Conservation (phyloP, 2,888 invertebrate species). For the Tiphia femorata region DNA sequence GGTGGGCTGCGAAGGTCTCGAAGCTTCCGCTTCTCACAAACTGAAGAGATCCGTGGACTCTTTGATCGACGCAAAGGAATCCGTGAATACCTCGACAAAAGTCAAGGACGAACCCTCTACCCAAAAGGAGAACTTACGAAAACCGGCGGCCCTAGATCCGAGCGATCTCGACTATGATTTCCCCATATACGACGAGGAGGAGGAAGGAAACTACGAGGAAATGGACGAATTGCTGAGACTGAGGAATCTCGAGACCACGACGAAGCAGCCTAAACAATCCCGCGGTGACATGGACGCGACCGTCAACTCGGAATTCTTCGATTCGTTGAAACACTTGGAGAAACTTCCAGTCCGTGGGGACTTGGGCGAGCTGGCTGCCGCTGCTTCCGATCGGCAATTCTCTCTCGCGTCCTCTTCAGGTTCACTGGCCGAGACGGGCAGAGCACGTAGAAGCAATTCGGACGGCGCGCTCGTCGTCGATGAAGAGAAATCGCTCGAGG, state of each 20-base stretch:
- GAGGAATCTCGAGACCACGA: slow-evolving; percentile 40
- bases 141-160: neutral
- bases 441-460: too few species aligned
- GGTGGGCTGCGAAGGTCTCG: slow-evolving; percentile 56
- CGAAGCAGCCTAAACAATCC: slow-evolving; percentile 31
- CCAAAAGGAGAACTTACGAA: neutral
- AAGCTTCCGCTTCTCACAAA: slow-evolving; percentile 38
- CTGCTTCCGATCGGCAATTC: too few species aligned
- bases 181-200: slow-evolving; percentile 38
- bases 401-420: too few species aligned
- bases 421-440: too few species aligned
- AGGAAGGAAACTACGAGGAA: slow-evolving; percentile 52
- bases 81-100: slow-evolving; percentile 11
- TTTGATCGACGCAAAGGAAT: too few species aligned
- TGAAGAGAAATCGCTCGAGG: too few species aligned
- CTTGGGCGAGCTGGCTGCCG: slow-evolving; percentile 42
- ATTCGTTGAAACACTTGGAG: slow-evolving; percentile 22
- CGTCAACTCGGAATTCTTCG: slow-evolving; percentile 17
- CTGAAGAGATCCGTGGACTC: slow-evolving; percentile 45
- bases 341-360: slow-evolving; percentile 58
- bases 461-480: too few species aligned
- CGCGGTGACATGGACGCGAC: slow-evolving; percentile 59
- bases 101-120: neutral
- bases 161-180: slow-evolving; percentile 36
- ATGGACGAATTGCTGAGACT: slow-evolving; percentile 56